Percentiles rank a stretch among this genome's conserved stretches.
phyloP scores from a whole-genome alignment of 2,113 vertebrate genomes.

The Tyrannus savana region DNA sequence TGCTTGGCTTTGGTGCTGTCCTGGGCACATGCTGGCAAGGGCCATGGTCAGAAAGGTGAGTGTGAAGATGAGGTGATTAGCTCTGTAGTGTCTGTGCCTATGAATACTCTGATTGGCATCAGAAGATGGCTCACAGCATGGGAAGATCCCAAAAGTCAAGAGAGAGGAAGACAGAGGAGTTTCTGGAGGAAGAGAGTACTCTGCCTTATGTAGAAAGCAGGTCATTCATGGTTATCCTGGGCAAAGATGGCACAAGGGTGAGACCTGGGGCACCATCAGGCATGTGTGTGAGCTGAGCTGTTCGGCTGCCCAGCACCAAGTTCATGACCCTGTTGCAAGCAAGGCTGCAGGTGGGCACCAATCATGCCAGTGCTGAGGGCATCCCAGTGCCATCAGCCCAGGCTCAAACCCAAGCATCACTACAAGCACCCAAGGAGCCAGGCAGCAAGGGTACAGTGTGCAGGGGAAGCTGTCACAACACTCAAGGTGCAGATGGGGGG shows the following conservation, averaged over 20 bases:
- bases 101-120: not conserved
- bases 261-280: not conserved
- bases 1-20: not conserved
- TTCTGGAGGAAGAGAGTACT: not conserved
- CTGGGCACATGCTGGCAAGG: not conserved
- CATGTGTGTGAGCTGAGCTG: accelerated
- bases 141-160: not conserved
- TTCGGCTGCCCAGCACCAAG: not conserved
- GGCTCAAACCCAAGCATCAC: accelerated
- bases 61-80: accelerated
- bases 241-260: not conserved
- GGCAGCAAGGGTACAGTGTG: accelerated
- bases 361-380: not conserved
- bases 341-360: accelerated
- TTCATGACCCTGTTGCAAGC: not conserved
- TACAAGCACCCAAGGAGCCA: not conserved
- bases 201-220: not conserved
- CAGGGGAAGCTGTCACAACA: not conserved
- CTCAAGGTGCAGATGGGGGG: not conserved
- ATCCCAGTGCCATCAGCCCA: not conserved
- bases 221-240: not conserved
- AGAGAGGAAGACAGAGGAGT: not conserved
- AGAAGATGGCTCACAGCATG: not conserved
- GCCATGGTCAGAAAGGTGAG: accelerated
- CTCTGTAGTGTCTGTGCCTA: not conserved